Conservation (phyloP, 2,888 invertebrate species). For the Lasioglossum calceatum region DNA sequence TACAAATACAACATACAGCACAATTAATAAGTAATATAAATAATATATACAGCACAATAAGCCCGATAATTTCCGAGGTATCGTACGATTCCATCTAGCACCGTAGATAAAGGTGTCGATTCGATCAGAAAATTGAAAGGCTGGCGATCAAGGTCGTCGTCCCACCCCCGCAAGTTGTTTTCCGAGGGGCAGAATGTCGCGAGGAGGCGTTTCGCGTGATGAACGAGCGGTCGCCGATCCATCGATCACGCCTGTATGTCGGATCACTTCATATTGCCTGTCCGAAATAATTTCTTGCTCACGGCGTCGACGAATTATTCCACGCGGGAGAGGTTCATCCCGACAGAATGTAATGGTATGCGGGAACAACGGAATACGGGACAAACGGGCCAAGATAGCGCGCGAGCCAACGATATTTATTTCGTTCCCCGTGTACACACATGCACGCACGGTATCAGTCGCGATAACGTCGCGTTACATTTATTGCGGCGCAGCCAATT, state of each 20-base stretch:
- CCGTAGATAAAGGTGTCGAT: background rate
- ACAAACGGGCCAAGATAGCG: constrained; percentile 12
- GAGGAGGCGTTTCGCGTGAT: background rate
- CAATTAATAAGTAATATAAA: too few species aligned
- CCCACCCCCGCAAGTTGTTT: background rate
- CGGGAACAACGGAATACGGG: background rate
- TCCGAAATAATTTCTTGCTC: background rate
- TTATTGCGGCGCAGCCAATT: constrained; percentile 41
- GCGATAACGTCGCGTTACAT: constrained; percentile 51
- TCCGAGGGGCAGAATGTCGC: background rate
- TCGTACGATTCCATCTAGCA: too few species aligned
- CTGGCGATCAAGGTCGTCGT: background rate
- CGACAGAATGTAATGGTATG: background rate
- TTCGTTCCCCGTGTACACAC: background rate
- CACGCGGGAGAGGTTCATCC: background rate
- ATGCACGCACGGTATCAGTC: constrained; percentile 15
- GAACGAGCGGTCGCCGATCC: background rate
- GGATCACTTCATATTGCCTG: background rate
- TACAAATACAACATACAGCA: too few species aligned
- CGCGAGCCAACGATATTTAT: constrained; percentile 39
- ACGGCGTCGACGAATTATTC: constrained; percentile 18
- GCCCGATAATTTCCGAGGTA: too few species aligned
- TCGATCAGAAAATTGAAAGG: background rate
- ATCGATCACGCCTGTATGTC: background rate
- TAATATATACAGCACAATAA: too few species aligned